These are phyloP conservation scores for Meteorus cinctellus DNA, from an alignment of 2,888 invertebrate genomes.

Conservation along the genomic window DNA sequence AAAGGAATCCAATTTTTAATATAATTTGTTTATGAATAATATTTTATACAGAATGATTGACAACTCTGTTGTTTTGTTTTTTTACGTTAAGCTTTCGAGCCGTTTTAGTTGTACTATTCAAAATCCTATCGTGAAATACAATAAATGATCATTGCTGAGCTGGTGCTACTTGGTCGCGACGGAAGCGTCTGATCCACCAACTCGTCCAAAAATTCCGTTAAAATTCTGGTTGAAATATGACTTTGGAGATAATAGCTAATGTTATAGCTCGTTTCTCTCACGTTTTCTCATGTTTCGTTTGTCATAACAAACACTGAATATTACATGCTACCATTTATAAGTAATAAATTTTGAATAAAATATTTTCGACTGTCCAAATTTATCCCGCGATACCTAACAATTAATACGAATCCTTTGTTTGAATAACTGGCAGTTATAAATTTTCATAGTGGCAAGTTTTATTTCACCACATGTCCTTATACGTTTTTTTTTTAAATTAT, in stretches of 20 bases:
- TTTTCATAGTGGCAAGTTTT: not conserved
- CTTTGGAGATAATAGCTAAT: not conserved
- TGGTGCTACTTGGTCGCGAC: slow-evolving; percentile 56
- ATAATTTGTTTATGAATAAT: not conserved
- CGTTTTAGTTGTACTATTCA: not conserved
- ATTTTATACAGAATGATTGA: slow-evolving; percentile 9
- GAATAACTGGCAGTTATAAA: slow-evolving; percentile 41
- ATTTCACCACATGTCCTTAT: not conserved
- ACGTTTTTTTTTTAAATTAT: slow-evolving; percentile 25
- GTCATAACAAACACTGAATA: not conserved
- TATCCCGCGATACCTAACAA: not conserved
- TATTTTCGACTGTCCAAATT: not conserved
- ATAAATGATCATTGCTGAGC: slow-evolving; percentile 45
- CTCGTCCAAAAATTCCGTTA: slow-evolving; percentile 34
- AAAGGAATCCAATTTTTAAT: not conserved
- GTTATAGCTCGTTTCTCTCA: not conserved
- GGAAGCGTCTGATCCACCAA: slow-evolving; percentile 53
- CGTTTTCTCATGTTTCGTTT: not conserved
- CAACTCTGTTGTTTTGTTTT: not conserved
- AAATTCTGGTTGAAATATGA: slow-evolving; percentile 8
- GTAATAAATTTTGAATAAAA: slow-evolving; percentile 21
- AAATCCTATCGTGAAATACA: slow-evolving; percentile 44
- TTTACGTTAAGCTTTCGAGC: not conserved
- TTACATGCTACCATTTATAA: slow-evolving; percentile 20
- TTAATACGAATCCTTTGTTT: not conserved